phyloP scores from a whole-genome alignment of 2,888 invertebrate genomes.

The Apodemia hepburni region DNA sequence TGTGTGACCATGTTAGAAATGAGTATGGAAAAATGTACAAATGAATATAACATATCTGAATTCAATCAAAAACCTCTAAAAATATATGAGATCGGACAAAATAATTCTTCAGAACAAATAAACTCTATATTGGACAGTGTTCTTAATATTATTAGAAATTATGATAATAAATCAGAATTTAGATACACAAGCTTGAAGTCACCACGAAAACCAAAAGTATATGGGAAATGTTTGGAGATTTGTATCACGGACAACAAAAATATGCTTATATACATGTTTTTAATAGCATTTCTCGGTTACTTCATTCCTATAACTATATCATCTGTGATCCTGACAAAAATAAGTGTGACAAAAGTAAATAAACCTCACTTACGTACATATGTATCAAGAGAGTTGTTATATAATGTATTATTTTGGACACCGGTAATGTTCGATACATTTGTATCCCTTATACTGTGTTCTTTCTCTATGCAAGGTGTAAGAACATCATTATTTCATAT shows the following conservation, averaged over 20 bases:
- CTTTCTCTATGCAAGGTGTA: constrained; percentile 54
- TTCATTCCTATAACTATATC: constrained; percentile 70
- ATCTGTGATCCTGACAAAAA: constrained; percentile 60
- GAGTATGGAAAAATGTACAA: constrained; percentile 45
- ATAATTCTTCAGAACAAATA: constrained; percentile 37
- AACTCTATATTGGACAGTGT: constrained; percentile 53
- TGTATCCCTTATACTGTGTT: constrained; percentile 59
- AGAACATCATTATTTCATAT: constrained; percentile 60
- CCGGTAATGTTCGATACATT: constrained; percentile 70
- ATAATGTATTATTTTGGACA: constrained; percentile 69
- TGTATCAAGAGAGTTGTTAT: constrained; percentile 61
- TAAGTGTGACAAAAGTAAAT: constrained; percentile 55
- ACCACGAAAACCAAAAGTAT: constrained; percentile 43
- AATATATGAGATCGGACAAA: constrained; percentile 43
- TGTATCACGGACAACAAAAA: constrained; percentile 62
- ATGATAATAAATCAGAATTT: constrained; percentile 44
- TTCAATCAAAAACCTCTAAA: constrained; percentile 33
- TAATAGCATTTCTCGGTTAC: constrained; percentile 53
- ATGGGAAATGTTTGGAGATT: constrained; percentile 52
- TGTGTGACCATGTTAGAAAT: constrained; percentile 58
- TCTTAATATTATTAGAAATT: constrained; percentile 49
- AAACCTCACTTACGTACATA: constrained; percentile 51
- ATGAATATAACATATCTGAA: constrained; percentile 30
- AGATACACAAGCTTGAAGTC: constrained; percentile 42
- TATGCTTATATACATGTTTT: constrained; percentile 59